Percentiles rank a stretch among this genome's conserved stretches.
phyloP scores from a whole-genome alignment of 2,113 vertebrate species.

The Lanius collurio region DNA sequence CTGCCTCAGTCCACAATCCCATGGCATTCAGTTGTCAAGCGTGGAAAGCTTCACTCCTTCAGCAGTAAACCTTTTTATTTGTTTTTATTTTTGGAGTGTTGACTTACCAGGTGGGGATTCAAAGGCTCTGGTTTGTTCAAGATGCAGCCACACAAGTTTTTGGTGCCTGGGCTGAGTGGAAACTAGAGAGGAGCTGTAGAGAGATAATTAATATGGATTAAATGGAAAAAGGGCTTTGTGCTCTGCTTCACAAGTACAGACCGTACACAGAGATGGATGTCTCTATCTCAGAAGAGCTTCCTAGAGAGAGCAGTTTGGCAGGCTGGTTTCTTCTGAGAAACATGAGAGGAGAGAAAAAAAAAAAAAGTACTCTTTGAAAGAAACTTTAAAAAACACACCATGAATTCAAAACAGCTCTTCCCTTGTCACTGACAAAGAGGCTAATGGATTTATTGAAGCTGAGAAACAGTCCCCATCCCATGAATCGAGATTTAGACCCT shows the following conservation, averaged over 20 bases:
- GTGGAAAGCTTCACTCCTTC: background rate
- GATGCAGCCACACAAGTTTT: background rate
- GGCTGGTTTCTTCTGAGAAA: slow-evolving; percentile 16
- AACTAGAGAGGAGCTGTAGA: background rate
- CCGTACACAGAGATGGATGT: slow-evolving; percentile 29
- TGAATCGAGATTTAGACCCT: background rate
- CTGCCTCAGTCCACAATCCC: slow-evolving; percentile 23
- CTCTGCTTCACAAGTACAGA: slow-evolving; percentile 55
- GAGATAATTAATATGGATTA: slow-evolving; percentile 55
- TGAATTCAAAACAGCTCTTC: slow-evolving; percentile 20
- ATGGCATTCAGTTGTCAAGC: background rate
- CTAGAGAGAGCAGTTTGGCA: slow-evolving; percentile 45
- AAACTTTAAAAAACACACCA: background rate
- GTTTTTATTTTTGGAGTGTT: slow-evolving; percentile 2
- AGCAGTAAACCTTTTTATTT: slow-evolving; percentile 24
- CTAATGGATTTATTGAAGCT: background rate
- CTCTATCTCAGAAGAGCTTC: slow-evolving; percentile 30
- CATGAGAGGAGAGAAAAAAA: background rate
- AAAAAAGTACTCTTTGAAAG: background rate
- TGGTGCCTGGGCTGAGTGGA: background rate
- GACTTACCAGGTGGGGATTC: slow-evolving; percentile 15
- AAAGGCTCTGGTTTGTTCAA: slow-evolving; percentile 13
- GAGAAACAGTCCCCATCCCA: background rate
- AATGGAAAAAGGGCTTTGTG: slow-evolving; percentile 39
- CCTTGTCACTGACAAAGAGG: background rate